Conservation (phyloP, 2,113 vertebrate species). For the Panthera tigris region DNA sequence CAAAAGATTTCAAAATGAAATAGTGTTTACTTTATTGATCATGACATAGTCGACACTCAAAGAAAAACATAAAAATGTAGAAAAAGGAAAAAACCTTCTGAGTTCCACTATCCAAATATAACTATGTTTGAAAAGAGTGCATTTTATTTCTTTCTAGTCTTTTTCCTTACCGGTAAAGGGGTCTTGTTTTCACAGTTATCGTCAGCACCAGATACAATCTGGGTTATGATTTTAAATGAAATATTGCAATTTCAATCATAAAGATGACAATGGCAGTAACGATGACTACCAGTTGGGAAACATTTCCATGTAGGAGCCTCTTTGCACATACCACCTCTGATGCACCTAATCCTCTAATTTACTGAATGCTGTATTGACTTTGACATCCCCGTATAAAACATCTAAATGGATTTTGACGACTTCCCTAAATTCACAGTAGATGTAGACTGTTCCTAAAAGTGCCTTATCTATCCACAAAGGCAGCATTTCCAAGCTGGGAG, state of each 20-base stretch:
- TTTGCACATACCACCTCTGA: neutral
- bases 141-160: neutral
- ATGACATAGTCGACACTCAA: neutral
- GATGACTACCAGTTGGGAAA: neutral
- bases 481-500: neutral
- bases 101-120: neutral
- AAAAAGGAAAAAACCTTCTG: neutral
- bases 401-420: neutral
- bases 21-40: neutral
- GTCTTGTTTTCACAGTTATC: neutral
- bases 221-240: neutral
- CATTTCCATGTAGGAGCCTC: accelerated
- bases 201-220: neutral
- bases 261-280: neutral
- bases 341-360: accelerated
- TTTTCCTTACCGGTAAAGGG: neutral
- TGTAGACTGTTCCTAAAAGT: neutral
- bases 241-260: neutral
- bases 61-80: neutral
- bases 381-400: accelerated
- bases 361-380: accelerated
- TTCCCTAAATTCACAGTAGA: neutral
- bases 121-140: neutral
- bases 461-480: neutral
- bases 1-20: neutral